Percentiles rank a stretch among this genome's conserved stretches.
phyloP scores from a whole-genome alignment of 2,113 vertebrate species.

The Donacobius atricapilla region DNA sequence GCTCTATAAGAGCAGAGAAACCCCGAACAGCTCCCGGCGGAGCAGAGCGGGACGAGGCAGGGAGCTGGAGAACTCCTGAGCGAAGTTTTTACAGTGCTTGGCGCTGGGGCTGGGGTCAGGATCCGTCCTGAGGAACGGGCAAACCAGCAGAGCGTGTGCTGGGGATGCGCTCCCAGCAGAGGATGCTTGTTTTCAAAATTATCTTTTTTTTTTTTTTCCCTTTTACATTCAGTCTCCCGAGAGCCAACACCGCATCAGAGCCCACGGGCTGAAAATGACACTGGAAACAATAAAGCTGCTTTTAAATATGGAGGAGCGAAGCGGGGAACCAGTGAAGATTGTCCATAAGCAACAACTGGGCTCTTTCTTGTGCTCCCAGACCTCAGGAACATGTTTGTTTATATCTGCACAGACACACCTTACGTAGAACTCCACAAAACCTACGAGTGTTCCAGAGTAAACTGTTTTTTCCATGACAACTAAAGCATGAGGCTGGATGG shows the following conservation, averaged over 20 bases:
- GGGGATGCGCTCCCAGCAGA: not conserved
- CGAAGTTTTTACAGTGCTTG: slow-evolving; percentile 4
- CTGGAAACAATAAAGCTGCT: not conserved
- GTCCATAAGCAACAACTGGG: slow-evolving; percentile 30
- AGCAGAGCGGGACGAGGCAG: not conserved
- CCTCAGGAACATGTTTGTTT: not conserved
- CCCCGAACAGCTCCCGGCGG: not conserved
- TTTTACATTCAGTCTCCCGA: slow-evolving; percentile 46
- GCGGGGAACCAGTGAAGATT: not conserved
- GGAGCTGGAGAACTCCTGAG: not conserved
- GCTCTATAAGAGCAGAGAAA: not conserved
- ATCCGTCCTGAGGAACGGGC: not conserved
- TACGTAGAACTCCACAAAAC: slow-evolving; percentile 39
- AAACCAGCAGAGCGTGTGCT: not conserved
- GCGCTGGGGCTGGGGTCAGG: not conserved
- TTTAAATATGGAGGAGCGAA: slow-evolving; percentile 11
- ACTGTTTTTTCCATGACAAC: slow-evolving; percentile 10
- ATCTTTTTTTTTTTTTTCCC: not conserved
- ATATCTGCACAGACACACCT: slow-evolving; percentile 32
- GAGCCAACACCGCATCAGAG: not conserved
- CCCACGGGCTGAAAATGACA: not conserved
- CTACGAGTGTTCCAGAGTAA: slow-evolving; percentile 13
- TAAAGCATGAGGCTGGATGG: slow-evolving; percentile 26
- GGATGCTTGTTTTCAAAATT: not conserved
- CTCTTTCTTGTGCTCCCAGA: not conserved